phyloP scores from a whole-genome alignment of 1,140 invertebrate species.

The Leptopilina boulardi region DNA sequence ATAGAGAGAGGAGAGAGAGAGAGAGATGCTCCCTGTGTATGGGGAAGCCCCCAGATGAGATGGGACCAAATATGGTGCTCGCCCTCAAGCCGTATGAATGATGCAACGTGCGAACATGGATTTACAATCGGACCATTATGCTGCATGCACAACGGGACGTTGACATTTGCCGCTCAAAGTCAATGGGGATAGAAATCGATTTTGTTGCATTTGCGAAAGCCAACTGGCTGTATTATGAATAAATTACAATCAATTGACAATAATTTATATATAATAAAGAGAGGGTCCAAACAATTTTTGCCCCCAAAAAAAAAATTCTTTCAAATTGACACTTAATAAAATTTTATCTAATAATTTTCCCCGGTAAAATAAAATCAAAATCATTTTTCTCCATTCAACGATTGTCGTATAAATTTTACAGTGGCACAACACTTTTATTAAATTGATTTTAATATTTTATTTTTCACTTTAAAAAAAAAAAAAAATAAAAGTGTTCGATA shows the following conservation, averaged over 20 bases:
- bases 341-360: too few species aligned
- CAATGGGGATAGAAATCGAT: slow-evolving; percentile 43
- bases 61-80: slow-evolving; percentile 52
- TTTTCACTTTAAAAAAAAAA: too few species aligned
- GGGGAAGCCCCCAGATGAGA: slow-evolving; percentile 50
- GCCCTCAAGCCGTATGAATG: slow-evolving; percentile 62
- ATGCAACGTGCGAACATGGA: slow-evolving; percentile 64
- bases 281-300: neutral
- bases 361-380: too few species aligned
- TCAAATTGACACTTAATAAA: too few species aligned
- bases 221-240: slow-evolving; percentile 3
- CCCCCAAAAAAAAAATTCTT: too few species aligned
- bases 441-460: too few species aligned
- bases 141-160: slow-evolving; percentile 59
- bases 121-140: slow-evolving; percentile 69
- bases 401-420: too few species aligned
- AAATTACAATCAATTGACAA: slow-evolving; percentile 3
- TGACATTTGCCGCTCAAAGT: slow-evolving; percentile 38
- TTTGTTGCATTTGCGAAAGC: slow-evolving; percentile 14
- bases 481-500: too few species aligned
- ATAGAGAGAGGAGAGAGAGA: too few species aligned
- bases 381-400: too few species aligned
- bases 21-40: slow-evolving; percentile 48
- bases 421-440: too few species aligned
- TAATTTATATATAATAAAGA: too few species aligned